A percentile compares a stretch with the other conserved stretches of the same genome.
Conservation (phyloP, 23 tunicate genomes). For the Trididemnum nubilum region DNA sequence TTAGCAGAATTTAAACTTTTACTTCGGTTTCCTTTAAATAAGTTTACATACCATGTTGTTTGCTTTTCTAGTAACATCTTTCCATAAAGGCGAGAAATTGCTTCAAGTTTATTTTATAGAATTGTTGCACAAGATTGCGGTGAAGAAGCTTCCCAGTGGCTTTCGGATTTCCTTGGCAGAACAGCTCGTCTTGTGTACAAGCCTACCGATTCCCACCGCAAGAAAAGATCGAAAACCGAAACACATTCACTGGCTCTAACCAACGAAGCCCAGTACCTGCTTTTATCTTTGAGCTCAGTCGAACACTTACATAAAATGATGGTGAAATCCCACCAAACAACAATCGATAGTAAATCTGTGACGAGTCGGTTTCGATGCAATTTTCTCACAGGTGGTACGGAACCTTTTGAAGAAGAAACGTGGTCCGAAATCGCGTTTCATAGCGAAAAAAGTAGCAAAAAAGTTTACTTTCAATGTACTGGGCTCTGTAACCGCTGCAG, state of each 20-base stretch:
- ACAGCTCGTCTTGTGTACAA: constrained; percentile 39
- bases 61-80: too few relatives aligned
- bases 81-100: too few relatives aligned
- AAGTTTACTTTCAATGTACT: constrained; percentile 14
- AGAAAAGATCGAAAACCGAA: neutral
- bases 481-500: constrained; percentile 79
- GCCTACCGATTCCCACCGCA: constrained; percentile 27
- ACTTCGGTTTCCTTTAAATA: neutral
- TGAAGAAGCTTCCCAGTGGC: constrained; percentile 46
- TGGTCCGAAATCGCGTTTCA: constrained; percentile 35
- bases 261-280: constrained; percentile 73
- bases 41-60: too few relatives aligned
- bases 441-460: neutral
- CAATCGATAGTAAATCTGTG: constrained; percentile 29
- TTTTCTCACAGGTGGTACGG: constrained; percentile 52
- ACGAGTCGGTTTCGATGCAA: constrained; percentile 64
- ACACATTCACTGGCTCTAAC: constrained; percentile 36
- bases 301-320: constrained; percentile 33
- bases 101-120: too few relatives aligned
- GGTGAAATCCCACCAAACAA: neutral
- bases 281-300: constrained; percentile 46
- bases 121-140: too few relatives aligned
- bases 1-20: neutral
- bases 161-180: constrained; percentile 42
- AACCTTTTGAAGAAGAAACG: constrained; percentile 64